Evolutionary conservation across 2,797 vertebrate species (phyloP).

Genomic region (Diceros bicornis): DNA sequence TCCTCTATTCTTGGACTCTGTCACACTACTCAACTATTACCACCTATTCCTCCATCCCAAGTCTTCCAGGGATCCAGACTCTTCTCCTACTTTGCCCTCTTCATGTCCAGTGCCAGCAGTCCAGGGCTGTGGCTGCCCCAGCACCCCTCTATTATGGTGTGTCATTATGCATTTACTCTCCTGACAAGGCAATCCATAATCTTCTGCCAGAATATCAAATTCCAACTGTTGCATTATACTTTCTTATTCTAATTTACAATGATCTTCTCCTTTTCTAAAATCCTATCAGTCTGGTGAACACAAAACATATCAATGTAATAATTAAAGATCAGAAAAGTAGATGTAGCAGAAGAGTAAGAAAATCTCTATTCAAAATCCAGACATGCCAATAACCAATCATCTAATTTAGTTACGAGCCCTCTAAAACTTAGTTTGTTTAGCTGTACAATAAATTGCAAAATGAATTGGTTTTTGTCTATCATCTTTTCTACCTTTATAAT

Average conservation of each 20-base stretch:
- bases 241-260: not conserved
- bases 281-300: not conserved
- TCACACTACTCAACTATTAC: not conserved
- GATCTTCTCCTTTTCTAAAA: constrained; percentile 10
- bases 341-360: not conserved
- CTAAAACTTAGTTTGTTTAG: not conserved
- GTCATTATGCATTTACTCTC: not conserved
- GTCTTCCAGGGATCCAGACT: not conserved
- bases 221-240: not conserved
- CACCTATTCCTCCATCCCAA: not conserved
- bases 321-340: constrained; percentile 19
- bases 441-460: not conserved
- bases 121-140: not conserved
- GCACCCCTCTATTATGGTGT: not conserved
- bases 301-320: not conserved
- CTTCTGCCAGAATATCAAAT: not conserved
- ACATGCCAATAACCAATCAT: not conserved
- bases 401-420: not conserved
- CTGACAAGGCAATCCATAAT: not conserved
- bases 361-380: not conserved
- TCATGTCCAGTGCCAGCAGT: not conserved
- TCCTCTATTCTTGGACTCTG: not conserved
- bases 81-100: not conserved
- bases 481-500: not conserved
- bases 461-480: not conserved